Base-by-base conservation (phyloP, 2,888 invertebrate genomes). In the Cyclophora albipunctata region DNA sequence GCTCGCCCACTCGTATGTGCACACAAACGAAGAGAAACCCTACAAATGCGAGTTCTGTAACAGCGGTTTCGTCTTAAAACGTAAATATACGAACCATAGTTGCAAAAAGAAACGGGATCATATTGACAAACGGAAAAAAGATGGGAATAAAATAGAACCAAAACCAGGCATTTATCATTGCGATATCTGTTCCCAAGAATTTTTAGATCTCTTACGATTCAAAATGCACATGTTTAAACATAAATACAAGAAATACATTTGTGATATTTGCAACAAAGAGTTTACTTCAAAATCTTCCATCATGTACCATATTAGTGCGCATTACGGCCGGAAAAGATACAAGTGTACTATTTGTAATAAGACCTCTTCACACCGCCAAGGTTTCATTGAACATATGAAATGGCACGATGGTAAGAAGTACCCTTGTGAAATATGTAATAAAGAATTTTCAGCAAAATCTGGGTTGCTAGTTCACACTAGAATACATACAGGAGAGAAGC, bases 211-310 rank as follows among this genome's bases (percentile, higher is more conserved):
- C 3, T 4, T 34, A 7, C 3, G 4, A 4, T 35, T 35, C 34
- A 42, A 34, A 47, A 4, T 42, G 6, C 42, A 42, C 7, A 34
- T 34, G 33, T 42, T 35, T 46, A 49, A 42, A 20, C 63, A 46
- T 4, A 46, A 59, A 58, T 40, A 44, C 42, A 68, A 64, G 40
- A 64, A 67, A 47, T 67, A 64, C 48, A 49, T 63, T 0, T 75
- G 75, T 34, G 46, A 64, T 0, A 50, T 67, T 34, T 75, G 75
- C 34, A 51, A 64, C 5, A 73, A 75, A 54, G 57, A 57, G 37
- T 76, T 73, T 37, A 59, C 65, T 0, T 72, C 75, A 51, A 63
- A 66, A 43, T 69, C 71, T 0, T 67, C 46, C 75, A 42, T 73
- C 73, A 34, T 65, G 71, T 0, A 75, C 75, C 7, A 35, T 34